Evolutionary conservation across 2,888 invertebrate species (phyloP), one percentile per base, ranked within the genome.

Genomic region (Dastarcus helophoroides): DNA sequence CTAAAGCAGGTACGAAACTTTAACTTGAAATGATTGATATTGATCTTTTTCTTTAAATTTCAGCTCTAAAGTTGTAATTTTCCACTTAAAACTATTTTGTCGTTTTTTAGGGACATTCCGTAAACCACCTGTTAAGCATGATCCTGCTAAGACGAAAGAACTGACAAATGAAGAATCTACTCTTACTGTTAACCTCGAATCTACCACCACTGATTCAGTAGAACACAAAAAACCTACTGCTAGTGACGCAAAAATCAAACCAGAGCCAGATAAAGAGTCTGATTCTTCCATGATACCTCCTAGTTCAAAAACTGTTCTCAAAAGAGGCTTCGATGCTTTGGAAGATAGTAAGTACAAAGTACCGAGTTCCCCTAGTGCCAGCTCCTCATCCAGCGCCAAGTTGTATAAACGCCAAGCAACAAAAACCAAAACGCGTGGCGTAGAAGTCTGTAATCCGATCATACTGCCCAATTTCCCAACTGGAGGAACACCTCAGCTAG

Each of bases 401-500:
- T 35, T 61, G 17, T 56, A 51, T 33, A 58, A 59, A 38, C 43
- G 51, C 16, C 48, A 47, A 22, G 33, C 42, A 3, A 43, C 45
- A 8, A 59, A 58, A 40, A 43, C 43, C 5, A 52, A 53, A 33
- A 40, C 40, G 9, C 42, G 48, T 21, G 31, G 40, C 3, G 32
- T 45, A 3, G 55, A 58, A 14, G 40, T 44, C 24, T 47, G 52
- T 17, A 43, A 45, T 12, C 54, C 63, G 2, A 51, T 63, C 3
- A 57, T 54, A 32, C 41, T 64, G 50, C 40, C 64, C 47, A 48
- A 60, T 13, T 68, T 69, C 42, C 68, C 68, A 2, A 56, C 58
- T 15, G 41, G 37, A 10, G 44, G 62, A 43, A 59, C 65, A 15
- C 67, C 72, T 1, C 67, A 69, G 43, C 60, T 80, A 40, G 70